These are phyloP conservation scores for Acinonyx jubatus DNA, from an alignment of 2,113 vertebrate species.

Conservation along the genomic window DNA sequence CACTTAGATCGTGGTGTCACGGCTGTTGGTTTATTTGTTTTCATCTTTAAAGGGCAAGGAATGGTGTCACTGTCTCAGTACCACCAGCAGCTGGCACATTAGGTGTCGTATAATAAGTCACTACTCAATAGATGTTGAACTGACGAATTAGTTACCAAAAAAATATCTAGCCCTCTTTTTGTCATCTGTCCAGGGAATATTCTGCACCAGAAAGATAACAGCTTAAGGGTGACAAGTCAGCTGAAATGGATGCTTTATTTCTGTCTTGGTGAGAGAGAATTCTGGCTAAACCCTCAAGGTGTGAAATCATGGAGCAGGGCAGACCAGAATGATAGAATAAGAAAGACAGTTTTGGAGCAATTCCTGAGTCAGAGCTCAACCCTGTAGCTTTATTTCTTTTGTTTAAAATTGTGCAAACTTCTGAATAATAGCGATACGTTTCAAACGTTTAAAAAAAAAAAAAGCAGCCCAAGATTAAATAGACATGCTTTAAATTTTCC, in stretches of 20 bases:
- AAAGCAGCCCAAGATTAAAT: background rate
- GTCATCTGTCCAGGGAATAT: background rate
- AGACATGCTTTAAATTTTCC: background rate
- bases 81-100: background rate
- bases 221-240: background rate
- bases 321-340: background rate
- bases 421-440: slow-evolving; percentile 28
- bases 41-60: background rate
- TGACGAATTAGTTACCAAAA: background rate
- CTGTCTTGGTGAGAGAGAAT: background rate
- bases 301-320: background rate
- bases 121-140: background rate
- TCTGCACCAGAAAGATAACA: background rate
- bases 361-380: background rate
- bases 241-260: background rate
- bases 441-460: background rate
- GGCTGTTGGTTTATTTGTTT: background rate
- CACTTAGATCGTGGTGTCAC: background rate
- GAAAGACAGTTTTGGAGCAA: background rate
- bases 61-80: background rate
- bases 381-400: background rate
- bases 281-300: background rate
- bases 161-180: background rate
- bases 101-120: background rate
- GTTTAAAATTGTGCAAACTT: background rate